These are phyloP conservation scores for Xiphophorus hellerii DNA, from an alignment of 2,113 vertebrate species.

Conservation along the genomic window DNA sequence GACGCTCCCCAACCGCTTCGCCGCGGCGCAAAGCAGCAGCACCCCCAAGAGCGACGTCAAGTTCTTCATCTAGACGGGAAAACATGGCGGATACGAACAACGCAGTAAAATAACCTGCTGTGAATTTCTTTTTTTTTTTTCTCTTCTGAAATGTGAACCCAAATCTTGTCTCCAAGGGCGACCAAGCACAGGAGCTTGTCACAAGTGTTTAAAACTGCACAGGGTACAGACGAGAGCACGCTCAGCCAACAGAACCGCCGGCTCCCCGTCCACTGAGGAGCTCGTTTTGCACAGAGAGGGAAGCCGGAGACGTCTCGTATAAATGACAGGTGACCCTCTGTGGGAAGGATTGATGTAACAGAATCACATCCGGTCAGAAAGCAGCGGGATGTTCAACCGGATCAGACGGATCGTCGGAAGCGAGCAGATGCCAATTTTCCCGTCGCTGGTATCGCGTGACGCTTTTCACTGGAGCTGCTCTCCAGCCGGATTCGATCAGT, in stretches of 20 bases:
- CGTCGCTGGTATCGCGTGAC: neutral
- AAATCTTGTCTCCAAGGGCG: constrained; percentile 2
- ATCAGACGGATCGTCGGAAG: constrained; percentile 3
- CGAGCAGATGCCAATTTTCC: neutral
- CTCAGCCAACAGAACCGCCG: constrained; percentile 2
- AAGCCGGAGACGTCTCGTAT: neutral
- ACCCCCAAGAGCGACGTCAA: constrained; percentile 88
- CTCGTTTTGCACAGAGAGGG: constrained; percentile 51
- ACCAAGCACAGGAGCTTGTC: constrained; percentile 22
- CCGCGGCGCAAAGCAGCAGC: constrained; percentile 78
- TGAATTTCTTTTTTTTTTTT: neutral
- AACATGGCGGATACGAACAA: neutral
- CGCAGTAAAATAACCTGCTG: constrained; percentile 1
- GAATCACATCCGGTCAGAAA: constrained; percentile 10
- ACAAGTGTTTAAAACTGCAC: constrained; percentile 21
- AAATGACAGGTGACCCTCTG: neutral
- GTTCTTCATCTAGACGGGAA: constrained; percentile 83
- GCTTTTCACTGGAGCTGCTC: constrained; percentile 3
- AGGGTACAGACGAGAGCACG: constrained; percentile 30
- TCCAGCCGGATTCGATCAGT: neutral
- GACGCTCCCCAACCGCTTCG: constrained; percentile 90
- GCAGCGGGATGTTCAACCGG: constrained; percentile 1
- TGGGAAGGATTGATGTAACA: too few relatives aligned
- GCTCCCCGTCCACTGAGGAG: constrained; percentile 8
- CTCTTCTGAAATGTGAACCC: constrained; percentile 4